Base-by-base conservation (phyloP, 2,888 invertebrate species). In the Lasioglossum figueresi region DNA sequence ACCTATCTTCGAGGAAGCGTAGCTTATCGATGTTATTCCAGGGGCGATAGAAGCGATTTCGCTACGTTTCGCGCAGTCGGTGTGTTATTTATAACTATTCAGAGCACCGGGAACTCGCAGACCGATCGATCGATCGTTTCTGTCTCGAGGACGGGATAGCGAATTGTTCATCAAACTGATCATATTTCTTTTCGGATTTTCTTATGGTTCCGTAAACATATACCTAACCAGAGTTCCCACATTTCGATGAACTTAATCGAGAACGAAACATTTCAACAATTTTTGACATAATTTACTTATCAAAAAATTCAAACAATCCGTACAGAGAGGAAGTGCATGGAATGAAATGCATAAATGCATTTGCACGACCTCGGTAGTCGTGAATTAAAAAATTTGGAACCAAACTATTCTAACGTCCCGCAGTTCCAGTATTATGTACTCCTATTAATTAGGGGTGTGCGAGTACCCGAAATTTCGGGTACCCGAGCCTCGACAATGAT, bases 101-200 rank as follows among this genome's bases (percentile, higher is more conserved):
- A 23, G 16, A 59, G 48, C 66, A 43, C 43, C 56, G 8, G 31
- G 31, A 72, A 74, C 43, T 79, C 71, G 56, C 72, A 56, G 72
- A 82, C 77, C 77, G 78, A 79, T 75, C 76, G 80, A 87, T 88
- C 84, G 88, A 88, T 88, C 81, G 77, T 48, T 63, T 56, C 45
- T 48, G 73, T 82, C 76, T 80, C 74, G 56, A 76, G 68, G 59
- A 45, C 80, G 59, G 73, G 77, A 76, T 90, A 89, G 87, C 88
- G 85, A 88, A 86, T 87, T 88, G 85, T 86, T 85, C 81, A 68
- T 59, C 31, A 76, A 85, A 87, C 81, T 84, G 82, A 78, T 84
- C 71, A 37, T 40, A 40, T 70, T 70, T 70, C 70, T 40, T 37
- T 12, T 14, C 40, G 10, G 5, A 70, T 40, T 40, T 40, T 70